Conservation (phyloP, 2,113 vertebrate genomes). For the Tringa solitaria region DNA sequence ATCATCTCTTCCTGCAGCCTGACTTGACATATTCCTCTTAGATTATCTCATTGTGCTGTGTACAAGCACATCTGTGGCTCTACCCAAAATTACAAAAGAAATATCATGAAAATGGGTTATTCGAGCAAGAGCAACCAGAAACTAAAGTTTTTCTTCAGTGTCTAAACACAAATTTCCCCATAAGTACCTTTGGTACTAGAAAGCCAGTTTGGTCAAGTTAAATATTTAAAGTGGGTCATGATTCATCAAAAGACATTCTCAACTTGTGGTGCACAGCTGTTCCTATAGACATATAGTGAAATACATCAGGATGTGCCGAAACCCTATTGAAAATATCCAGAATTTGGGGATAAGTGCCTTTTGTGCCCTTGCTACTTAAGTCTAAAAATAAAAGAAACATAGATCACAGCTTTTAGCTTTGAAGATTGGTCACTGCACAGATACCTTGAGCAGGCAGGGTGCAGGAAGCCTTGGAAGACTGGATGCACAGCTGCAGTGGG, state of each 20-base stretch:
- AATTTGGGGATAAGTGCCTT: not conserved
- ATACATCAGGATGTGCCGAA: not conserved
- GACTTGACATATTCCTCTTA: not conserved
- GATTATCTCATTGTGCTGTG: not conserved
- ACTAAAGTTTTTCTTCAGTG: not conserved
- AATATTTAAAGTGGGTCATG: not conserved
- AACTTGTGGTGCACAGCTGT: not conserved
- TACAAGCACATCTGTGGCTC: not conserved
- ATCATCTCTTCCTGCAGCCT: not conserved
- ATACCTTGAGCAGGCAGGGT: not conserved
- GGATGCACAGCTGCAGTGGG: not conserved
- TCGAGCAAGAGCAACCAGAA: not conserved
- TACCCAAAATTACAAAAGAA: not conserved
- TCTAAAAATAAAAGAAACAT: not conserved
- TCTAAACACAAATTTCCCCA: not conserved
- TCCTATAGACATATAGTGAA: not conserved
- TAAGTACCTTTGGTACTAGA: not conserved
- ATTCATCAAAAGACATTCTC: not conserved
- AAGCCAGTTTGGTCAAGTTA: not conserved
- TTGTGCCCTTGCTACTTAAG: not conserved
- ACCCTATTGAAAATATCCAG: not conserved
- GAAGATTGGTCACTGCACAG: accelerated
- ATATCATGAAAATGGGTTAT: not conserved
- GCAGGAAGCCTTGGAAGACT: not conserved
- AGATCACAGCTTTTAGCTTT: not conserved